phyloP scores from a whole-genome alignment of 2,888 invertebrate genomes.

The Hylaea fasciaria region DNA sequence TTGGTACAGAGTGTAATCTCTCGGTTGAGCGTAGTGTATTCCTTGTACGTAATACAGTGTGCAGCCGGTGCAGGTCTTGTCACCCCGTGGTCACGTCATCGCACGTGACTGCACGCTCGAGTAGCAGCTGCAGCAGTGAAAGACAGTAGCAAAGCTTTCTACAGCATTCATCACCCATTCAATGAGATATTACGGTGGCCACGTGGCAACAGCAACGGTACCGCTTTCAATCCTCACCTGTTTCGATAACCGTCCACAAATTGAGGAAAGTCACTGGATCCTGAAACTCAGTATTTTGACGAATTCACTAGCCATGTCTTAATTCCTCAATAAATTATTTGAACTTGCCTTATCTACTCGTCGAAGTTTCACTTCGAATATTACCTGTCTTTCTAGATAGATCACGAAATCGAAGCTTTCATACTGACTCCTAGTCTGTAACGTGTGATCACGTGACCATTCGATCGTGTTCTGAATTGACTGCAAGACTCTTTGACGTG shows the following conservation, averaged over 20 bases:
- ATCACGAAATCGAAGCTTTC: background rate
- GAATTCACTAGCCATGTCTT: no score
- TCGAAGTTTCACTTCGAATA: no score
- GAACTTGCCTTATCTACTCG: no score
- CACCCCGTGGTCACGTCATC: constrained; percentile 15
- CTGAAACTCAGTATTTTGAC: no score
- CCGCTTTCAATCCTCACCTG: no score
- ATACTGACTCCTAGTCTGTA: background rate
- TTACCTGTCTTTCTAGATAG: no score
- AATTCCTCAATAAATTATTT: no score
- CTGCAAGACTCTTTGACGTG: constrained; percentile 13
- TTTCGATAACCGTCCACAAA: no score
- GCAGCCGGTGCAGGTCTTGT: constrained; percentile 11
- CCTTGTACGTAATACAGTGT: background rate
- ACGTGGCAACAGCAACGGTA: no score
- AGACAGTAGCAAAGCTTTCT: background rate
- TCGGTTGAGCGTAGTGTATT: background rate
- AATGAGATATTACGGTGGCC: no score
- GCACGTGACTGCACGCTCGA: constrained; percentile 15
- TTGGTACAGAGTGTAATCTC: no score
- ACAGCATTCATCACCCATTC: background rate
- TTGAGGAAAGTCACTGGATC: no score
- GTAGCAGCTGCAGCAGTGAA: background rate
- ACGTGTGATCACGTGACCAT: constrained; percentile 10
- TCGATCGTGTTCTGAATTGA: constrained; percentile 11